phyloP scores from a whole-genome alignment of 2,797 vertebrate species.

The Sebastes minor region DNA sequence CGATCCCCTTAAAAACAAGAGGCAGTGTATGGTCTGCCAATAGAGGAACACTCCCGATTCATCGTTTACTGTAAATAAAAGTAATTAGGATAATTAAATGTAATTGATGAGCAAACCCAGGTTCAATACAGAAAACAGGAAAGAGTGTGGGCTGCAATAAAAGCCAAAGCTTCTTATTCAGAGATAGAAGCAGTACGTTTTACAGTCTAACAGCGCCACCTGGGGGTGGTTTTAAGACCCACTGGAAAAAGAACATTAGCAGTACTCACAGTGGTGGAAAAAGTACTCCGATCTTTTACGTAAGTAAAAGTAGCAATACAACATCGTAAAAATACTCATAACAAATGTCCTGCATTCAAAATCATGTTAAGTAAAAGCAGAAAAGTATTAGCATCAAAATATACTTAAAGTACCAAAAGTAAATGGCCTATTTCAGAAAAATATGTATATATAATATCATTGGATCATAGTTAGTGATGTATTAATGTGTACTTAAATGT shows the following conservation, averaged over 20 bases:
- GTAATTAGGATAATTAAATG: neutral
- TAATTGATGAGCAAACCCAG: constrained; percentile 26
- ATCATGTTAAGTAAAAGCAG: neutral
- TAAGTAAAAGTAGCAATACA: neutral
- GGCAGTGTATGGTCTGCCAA: neutral
- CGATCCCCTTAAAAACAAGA: neutral
- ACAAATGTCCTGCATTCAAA: neutral
- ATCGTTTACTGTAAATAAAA: neutral
- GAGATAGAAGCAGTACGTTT: neutral
- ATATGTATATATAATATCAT: neutral
- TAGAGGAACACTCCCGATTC: neutral
- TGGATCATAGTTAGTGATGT: neutral
- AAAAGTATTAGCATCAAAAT: neutral
- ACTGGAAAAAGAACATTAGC: neutral
- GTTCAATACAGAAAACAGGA: constrained; percentile 42
- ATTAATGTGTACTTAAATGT: neutral
- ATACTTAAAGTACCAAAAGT: neutral
- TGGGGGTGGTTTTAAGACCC: constrained; percentile 10
- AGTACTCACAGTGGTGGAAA: neutral
- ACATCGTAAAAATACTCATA: neutral
- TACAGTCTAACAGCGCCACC: constrained; percentile 44
- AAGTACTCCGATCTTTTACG: neutral
- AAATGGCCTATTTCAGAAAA: neutral
- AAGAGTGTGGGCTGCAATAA: constrained; percentile 27
- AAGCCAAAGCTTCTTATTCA: neutral